Evolutionary conservation across 2,797 vertebrate genomes (phyloP), one percentile per base, ranked within the genome.

Genomic region (Synaphobranchus kaupii): DNA sequence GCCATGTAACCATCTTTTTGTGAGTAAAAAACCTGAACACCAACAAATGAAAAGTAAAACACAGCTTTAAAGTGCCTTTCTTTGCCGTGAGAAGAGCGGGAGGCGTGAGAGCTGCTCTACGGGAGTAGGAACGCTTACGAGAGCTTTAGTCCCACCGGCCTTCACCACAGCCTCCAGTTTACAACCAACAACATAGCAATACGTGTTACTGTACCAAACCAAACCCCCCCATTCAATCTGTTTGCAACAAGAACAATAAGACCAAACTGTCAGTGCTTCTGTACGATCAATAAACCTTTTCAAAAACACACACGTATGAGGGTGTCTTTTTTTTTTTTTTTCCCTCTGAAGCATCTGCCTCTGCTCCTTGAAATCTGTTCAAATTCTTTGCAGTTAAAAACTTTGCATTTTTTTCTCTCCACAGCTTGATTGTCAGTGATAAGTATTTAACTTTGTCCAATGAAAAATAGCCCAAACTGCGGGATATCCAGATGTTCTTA

Each of bases 31-130:
- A 85, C 88, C 66, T 94, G 94, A 95, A 94, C 95, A 95, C 93
- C 94, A 94, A 88, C 82, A 84, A 90, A 88, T 88, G 22, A 88
- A 87, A 47, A 86, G 88, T 90, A 86, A 89, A 87, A 88, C 85
- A 84, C 87, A 88, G 86, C 91, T 97, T 93, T 93, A 94, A 90
- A 98, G 97, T 98, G 97, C 97, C 97, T 98, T 99, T 97, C 71
- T 89, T 87, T 95, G 94, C 94, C 94, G 92, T 93, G 95, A 94
- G 94, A 92, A 94, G 94, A 92, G 93, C 94, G 95, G 95, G 60
- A 92, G n/a, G n/a, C n/a, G 93, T 90, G 88, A 96, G 93, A 95
- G 94, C 95, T 95, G 94, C 94, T 91, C 84, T 93, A 90, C 89
- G 90, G 94, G 94, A 91, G 92, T 92, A 95, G 95, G 22, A 48